Evolutionary conservation across 2,888 invertebrate species (phyloP), one percentile per base, ranked within the genome.

Genomic region (Hartigia nigra): DNA sequence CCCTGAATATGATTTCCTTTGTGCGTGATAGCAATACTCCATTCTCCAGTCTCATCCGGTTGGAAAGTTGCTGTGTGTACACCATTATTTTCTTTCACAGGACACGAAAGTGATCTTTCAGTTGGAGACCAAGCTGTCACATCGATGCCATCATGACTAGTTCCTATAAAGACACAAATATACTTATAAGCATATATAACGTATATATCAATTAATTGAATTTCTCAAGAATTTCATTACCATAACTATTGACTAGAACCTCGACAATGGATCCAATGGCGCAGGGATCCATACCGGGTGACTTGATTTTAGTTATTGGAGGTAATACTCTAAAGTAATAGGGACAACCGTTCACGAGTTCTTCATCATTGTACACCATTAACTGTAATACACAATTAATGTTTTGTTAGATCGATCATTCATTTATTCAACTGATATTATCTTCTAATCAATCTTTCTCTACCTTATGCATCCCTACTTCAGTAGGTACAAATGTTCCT

Each of bases 41-140:
- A 99, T 88, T 98, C 97, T 79, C 99, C 99, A 70, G 98, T 96
- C 93, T 99, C 99, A 87, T 98, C 97, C 0, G 99, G 99, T 90
- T 98, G 97, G 92, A 99, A 99, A 87, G 97, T 98, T 84, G 99
- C 98, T 85, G 97, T 97, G 90, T 98, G 98, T 77, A 97, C 97
- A 78, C 97, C 97, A 74, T 96, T 96, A n/a, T 96, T 95, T 82
- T 96, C 96, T 74, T 95, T 95, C n/a, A 97, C 95, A 0, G 97
- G 97, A 90, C 97, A 96, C 81, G 95, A 94, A 78, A 97, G 94
- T 0, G 96, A 94, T 74, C 96, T 94, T 23, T 98, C 98, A 76
- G 96, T 96, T 0, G 99, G 99, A 34, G 98, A 96, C 87, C 96
- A 96, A 0, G 99, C 98, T 76, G 97, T 97, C 78, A 99, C 98